A percentile compares a stretch with the other conserved stretches of the same genome.
Conservation (phyloP, 2,888 invertebrate species). For the Tetheella fluctuosa region DNA sequence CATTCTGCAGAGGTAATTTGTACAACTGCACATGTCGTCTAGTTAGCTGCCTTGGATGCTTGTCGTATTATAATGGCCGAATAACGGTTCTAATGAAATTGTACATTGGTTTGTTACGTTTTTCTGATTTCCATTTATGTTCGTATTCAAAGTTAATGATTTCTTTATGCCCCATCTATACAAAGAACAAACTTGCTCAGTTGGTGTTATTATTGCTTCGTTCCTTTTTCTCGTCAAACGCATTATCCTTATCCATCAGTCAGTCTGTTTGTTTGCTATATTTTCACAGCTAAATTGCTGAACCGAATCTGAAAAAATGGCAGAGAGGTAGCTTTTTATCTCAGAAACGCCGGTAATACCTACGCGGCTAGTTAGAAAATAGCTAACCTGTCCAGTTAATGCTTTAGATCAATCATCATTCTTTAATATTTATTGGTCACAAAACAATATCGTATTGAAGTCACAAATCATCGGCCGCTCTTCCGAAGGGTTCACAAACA, state of each 20-base stretch:
- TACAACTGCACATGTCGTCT: not conserved
- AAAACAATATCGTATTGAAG: not conserved
- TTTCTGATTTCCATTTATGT: not conserved
- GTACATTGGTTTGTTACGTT: not conserved
- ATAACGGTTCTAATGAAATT: not conserved
- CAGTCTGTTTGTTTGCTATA: too few relatives aligned
- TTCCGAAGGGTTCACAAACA: constrained; percentile 29
- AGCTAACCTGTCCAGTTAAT: too few relatives aligned
- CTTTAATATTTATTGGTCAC: not conserved
- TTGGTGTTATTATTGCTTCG: too few relatives aligned
- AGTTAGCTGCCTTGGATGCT: not conserved
- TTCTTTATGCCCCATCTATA: not conserved
- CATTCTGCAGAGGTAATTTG: not conserved
- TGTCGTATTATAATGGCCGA: not conserved
- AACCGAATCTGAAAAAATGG: too few relatives aligned
- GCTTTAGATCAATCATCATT: too few relatives aligned
- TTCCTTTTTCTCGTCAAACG: too few relatives aligned
- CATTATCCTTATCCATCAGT: too few relatives aligned
- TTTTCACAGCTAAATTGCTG: too few relatives aligned
- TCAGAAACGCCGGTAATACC: too few relatives aligned
- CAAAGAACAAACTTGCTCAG: too few relatives aligned
- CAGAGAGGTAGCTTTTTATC: too few relatives aligned
- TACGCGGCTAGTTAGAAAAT: too few relatives aligned
- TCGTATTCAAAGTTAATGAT: not conserved
- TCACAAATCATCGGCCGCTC: constrained; percentile 54